phyloP scores from a whole-genome alignment of 2,888 invertebrate genomes.

The Octodonta nipae region DNA sequence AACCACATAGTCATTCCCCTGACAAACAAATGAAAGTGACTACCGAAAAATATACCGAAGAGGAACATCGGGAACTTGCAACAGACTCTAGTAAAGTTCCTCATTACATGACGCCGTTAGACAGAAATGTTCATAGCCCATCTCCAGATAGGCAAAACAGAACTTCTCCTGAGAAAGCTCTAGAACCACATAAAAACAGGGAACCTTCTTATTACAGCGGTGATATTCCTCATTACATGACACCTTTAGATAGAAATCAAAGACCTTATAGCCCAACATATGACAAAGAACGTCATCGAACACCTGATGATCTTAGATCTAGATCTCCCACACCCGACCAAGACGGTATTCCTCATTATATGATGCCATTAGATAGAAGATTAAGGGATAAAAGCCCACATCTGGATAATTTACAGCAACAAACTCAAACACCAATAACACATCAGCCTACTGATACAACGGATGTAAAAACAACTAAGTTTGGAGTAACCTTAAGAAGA shows the following conservation, averaged over 20 bases:
- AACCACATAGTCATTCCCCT: not conserved
- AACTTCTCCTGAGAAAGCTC: constrained; percentile 3
- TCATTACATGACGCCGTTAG: constrained; percentile 12
- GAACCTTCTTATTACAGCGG: constrained; percentile 9
- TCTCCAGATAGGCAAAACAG: constrained; percentile 4
- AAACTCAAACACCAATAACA: not conserved
- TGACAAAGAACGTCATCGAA: no score
- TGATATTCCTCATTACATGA: constrained; percentile 27
- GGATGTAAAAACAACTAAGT: constrained; percentile 39
- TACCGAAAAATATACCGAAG: not conserved
- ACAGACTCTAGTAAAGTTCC: constrained; percentile 8
- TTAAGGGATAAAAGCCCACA: constrained; percentile 19
- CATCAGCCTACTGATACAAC: constrained; percentile 19
- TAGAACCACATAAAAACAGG: no score
- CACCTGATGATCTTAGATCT: no score
- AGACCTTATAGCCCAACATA: no score
- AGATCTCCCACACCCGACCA: not conserved
- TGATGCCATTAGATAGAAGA: constrained; percentile 10
- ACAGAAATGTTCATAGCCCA: constrained; percentile 3
- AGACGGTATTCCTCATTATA: constrained; percentile 10
- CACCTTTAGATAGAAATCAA: constrained; percentile 24
- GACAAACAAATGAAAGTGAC: not conserved
- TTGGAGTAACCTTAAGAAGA: constrained; percentile 52
- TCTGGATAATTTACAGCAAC: constrained; percentile 12
- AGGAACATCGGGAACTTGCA: no score